Conservation (phyloP, 2,113 vertebrate species). For the Gymnogyps californianus region DNA sequence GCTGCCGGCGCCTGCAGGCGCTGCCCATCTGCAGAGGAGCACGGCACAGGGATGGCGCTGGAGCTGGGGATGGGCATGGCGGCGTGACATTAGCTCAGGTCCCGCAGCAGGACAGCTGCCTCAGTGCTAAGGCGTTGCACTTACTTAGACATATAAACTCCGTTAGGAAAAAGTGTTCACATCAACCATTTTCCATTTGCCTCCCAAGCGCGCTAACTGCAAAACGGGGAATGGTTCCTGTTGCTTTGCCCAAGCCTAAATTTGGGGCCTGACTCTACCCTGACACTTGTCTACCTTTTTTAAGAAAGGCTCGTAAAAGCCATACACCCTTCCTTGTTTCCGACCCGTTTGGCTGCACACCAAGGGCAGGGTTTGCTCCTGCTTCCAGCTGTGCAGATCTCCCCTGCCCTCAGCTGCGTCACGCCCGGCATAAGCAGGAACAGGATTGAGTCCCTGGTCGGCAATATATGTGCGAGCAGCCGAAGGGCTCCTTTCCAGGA, state of each 20-base stretch:
- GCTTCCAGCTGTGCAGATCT: not conserved
- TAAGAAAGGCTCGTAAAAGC: not conserved
- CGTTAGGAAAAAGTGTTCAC: not conserved
- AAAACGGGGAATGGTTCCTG: not conserved
- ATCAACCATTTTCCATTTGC: not conserved
- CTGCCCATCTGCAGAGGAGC: not conserved
- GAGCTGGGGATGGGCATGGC: accelerated
- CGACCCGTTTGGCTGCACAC: not conserved
- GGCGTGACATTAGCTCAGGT: not conserved
- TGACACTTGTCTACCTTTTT: not conserved
- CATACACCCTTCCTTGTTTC: not conserved
- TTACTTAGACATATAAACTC: not conserved
- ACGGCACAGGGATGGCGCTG: accelerated
- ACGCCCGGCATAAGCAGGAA: accelerated
- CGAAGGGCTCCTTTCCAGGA: not conserved
- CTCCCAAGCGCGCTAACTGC: not conserved
- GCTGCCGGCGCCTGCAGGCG: not conserved
- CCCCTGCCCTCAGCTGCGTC: not conserved
- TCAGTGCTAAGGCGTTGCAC: not conserved
- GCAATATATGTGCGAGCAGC: not conserved
- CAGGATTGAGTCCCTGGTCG: not conserved
- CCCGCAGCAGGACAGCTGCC: not conserved
- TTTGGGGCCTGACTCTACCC: not conserved
- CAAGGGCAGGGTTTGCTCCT: not conserved
- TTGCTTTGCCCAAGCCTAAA: not conserved